A percentile compares a stretch with the other conserved stretches of the same genome.
These are phyloP conservation scores for Drosophila orena DNA, from an alignment of 1,140 invertebrate genomes.

Conservation along the genomic window DNA sequence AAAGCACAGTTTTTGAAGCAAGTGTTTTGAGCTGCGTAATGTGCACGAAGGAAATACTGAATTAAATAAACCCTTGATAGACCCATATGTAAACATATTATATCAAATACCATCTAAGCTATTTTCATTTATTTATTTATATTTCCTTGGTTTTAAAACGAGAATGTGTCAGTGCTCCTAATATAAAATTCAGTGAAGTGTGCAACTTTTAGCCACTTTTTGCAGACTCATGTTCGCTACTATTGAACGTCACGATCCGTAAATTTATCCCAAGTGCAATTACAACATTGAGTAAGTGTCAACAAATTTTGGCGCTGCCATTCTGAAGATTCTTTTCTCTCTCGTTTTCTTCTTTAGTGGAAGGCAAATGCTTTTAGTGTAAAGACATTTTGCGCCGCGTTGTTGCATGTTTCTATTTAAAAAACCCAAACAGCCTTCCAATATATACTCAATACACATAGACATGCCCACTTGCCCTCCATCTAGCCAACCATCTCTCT, in stretches of 20 bases:
- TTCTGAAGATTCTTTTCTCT: conserved; percentile 8
- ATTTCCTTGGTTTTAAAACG: no score
- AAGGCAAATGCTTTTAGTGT: conserved; percentile 71
- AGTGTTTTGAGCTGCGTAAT: neutral
- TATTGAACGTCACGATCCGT: neutral
- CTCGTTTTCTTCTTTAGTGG: conserved; percentile 14
- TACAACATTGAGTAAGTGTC: conserved; percentile 40
- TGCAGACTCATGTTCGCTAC: neutral
- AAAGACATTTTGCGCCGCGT: conserved; percentile 59
- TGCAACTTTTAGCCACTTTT: no score
- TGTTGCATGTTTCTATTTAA: conserved; percentile 74
- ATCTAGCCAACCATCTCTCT: conserved; percentile 16
- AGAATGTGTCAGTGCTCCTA: neutral
- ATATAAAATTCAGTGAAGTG: neutral
- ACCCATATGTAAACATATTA: no score
- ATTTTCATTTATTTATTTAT: no score
- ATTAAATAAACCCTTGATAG: no score
- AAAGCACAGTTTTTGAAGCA: neutral
- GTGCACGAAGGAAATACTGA: neutral
- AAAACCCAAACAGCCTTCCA: conserved; percentile 51
- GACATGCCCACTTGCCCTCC: conserved; percentile 6
- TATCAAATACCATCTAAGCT: no score
- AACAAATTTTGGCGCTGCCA: conserved; percentile 28
- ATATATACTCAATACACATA: conserved; percentile 54
- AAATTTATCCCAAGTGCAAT: conserved; percentile 8